phyloP scores from a whole-genome alignment of 2,888 invertebrate species.

The Digitonthophagus gazella region DNA sequence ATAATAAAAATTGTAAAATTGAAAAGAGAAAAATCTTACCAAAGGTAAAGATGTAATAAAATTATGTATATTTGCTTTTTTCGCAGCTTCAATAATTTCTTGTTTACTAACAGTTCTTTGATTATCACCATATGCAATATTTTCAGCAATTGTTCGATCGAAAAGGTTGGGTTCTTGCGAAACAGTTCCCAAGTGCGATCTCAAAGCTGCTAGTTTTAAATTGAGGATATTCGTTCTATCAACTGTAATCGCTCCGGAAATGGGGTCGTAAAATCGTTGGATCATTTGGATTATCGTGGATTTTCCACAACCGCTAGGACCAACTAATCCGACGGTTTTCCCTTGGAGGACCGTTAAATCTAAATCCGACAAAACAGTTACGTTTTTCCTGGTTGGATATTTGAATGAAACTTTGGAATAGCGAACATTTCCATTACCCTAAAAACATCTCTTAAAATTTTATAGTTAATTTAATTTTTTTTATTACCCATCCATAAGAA shows the following conservation, averaged over 20 bases:
- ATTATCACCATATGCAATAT: slow-evolving; percentile 91
- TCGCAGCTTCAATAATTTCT: slow-evolving; percentile 77
- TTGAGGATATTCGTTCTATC: slow-evolving; percentile 41
- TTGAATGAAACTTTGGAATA: slow-evolving; percentile 68
- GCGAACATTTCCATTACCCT: slow-evolving; percentile 64
- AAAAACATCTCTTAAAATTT: slow-evolving; percentile 25
- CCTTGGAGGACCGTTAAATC: slow-evolving; percentile 62
- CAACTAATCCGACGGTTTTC: slow-evolving; percentile 76
- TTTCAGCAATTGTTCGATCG: slow-evolving; percentile 82
- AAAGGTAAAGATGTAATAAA: slow-evolving; percentile 75
- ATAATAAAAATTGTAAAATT: neutral
- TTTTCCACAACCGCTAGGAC: slow-evolving; percentile 83
- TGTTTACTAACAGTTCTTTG: slow-evolving; percentile 60
- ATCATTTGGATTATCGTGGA: slow-evolving; percentile 82
- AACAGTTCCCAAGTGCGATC: slow-evolving; percentile 81
- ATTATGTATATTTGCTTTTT: slow-evolving; percentile 83
- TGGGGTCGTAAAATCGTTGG: slow-evolving; percentile 80
- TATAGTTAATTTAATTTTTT: no score
- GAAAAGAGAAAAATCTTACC: slow-evolving; percentile 52
- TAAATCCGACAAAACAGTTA: slow-evolving; percentile 67
- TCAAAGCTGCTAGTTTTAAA: slow-evolving; percentile 47
- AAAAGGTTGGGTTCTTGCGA: slow-evolving; percentile 92
- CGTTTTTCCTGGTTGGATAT: slow-evolving; percentile 74
- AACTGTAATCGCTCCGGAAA: slow-evolving; percentile 58
- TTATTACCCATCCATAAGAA: slow-evolving; percentile 45